phyloP scores from a whole-genome alignment of 92 coral and sea anemone species.

The Desmophyllum pertusum region DNA sequence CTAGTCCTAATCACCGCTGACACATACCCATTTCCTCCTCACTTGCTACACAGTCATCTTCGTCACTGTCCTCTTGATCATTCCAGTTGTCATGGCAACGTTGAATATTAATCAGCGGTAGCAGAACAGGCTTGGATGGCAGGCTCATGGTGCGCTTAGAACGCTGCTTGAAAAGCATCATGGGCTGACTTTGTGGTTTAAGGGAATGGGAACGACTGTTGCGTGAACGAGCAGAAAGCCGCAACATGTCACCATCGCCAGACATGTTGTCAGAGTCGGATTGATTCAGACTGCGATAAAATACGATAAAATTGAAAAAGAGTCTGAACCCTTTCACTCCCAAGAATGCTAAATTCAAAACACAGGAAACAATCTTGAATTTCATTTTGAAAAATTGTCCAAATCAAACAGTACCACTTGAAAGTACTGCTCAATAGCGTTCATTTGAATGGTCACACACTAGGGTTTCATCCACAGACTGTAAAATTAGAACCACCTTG shows the following conservation, averaged over 20 bases:
- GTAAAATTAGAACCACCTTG: no score
- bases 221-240: conserved; percentile 27
- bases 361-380: no score
- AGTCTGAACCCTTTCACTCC: no score
- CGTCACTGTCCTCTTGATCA: not conserved
- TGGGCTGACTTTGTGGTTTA: conserved; percentile 40
- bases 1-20: no score
- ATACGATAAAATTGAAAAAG: not conserved
- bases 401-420: no score
- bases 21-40: conserved; percentile 29
- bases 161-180: conserved; percentile 29
- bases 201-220: conserved; percentile 44
- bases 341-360: no score
- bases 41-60: not conserved
- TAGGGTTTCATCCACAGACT: no score
- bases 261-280: conserved; percentile 27
- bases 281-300: not conserved
- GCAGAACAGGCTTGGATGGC: conserved; percentile 41
- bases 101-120: conserved; percentile 41
- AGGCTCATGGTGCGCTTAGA: conserved; percentile 56
- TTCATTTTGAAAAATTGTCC: no score
- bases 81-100: conserved; percentile 44
- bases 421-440: no score
- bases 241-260: conserved; percentile 22
- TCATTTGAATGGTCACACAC: no score